Base-by-base conservation (phyloP, 2,113 vertebrate species). In the Cranoglanis bouderius region DNA sequence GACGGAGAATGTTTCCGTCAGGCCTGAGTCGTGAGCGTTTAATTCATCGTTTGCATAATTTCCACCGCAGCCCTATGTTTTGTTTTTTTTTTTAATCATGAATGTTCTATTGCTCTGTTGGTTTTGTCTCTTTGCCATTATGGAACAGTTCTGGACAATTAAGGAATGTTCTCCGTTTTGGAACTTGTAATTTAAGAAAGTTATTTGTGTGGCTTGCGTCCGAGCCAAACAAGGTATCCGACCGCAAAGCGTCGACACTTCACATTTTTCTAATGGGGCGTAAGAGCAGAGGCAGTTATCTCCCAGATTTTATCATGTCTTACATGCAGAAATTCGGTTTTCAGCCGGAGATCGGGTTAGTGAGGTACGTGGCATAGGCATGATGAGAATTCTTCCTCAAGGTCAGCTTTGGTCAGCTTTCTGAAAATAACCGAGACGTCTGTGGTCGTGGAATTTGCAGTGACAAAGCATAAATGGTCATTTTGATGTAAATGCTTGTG, bases 121-220 rank as follows among this genome's bases (percentile, higher is more conserved):
- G 65, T 82, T 88, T 91, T 90, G 91, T 82, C 80, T 43, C 92
- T 77, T 91, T 91, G 93, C 93, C 93, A 91, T 90, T 89, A 91
- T 94, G 94, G 94, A 95, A 93, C 93, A 91, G 94, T 93, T 92
- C 92, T 93, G 94, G 94, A 94, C 93, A 94, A 94, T 95, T 94
- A 94, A 94, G 94, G 90, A 94, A 95, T 84, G 94, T 94, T 94
- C 95, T 93, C 93, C 90, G 93, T 91, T 94, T 85, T 84, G 82
- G 59, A 72, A 77, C 57, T 65, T 59, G 81, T 83, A 63, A 86
- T 87, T 75, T 88, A 72, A 89, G 86, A 81, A 82, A 88, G 88
- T 81, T 89, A 89, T 91, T 89, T 87, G 74, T 87, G 53, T 29
- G 80, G 88, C 35, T 84, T 57, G 61, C 32, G 57, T 78, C 32